Evolutionary conservation across 2,113 vertebrate species (phyloP).

Genomic region (Spilogale gracilis): DNA sequence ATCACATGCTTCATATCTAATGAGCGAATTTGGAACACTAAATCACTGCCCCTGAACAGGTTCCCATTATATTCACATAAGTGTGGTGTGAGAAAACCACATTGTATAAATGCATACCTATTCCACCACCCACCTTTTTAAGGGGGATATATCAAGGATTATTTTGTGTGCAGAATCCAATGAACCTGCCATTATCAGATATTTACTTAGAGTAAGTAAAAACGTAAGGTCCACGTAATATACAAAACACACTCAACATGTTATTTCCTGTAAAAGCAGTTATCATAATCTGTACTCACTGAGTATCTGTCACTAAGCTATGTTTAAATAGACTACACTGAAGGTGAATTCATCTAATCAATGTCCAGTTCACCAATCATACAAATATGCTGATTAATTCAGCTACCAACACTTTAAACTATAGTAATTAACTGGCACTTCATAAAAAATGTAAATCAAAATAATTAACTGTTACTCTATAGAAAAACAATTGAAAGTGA

Average conservation of each 20-base stretch:
- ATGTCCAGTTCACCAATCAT: background rate
- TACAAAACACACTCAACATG: background rate
- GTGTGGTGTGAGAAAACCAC: background rate
- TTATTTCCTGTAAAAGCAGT: constrained; percentile 22
- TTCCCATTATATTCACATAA: background rate
- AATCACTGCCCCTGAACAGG: background rate
- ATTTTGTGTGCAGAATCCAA: background rate
- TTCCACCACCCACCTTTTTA: background rate
- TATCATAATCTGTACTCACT: background rate
- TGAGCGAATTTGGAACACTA: background rate
- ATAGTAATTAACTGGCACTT: background rate
- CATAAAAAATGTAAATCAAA: background rate
- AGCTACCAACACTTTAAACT: constrained; percentile 11
- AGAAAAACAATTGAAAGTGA: constrained; percentile 6
- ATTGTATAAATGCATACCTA: background rate
- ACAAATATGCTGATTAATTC: background rate
- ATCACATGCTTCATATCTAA: background rate
- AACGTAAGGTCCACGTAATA: background rate
- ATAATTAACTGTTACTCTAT: constrained; percentile 1
- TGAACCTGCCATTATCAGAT: background rate
- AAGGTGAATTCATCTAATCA: constrained; percentile 35
- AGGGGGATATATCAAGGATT: background rate
- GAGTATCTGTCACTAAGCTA: background rate
- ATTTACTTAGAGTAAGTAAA: constrained; percentile 46
- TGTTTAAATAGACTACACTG: background rate